Evolutionary conservation across 2,113 vertebrate species (phyloP).

Genomic region (Dromiciops gliroides): DNA sequence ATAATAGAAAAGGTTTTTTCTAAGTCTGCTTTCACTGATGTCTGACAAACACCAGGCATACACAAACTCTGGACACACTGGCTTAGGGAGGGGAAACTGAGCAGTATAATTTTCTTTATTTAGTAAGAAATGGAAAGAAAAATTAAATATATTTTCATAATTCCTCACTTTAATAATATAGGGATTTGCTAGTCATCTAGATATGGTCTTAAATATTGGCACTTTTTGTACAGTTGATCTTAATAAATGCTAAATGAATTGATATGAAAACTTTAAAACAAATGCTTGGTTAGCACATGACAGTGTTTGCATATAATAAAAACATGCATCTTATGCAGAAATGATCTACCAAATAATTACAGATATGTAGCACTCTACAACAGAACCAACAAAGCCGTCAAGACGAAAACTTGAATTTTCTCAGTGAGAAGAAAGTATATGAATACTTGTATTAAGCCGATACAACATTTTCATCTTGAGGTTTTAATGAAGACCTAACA

Average conservation of each 20-base stretch:
- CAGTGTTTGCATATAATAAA: slow-evolving; percentile 6
- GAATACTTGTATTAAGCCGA: background rate
- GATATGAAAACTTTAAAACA: slow-evolving; percentile 3
- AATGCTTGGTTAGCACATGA: background rate
- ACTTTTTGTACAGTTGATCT: background rate
- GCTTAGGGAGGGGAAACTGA: background rate
- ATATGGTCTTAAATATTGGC: slow-evolving; percentile 14
- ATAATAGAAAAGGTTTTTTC: background rate
- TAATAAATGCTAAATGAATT: background rate
- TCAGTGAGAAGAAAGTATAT: background rate
- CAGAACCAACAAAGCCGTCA: background rate
- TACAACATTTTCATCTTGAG: background rate
- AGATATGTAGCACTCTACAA: background rate
- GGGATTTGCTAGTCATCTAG: background rate
- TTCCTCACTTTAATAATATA: slow-evolving; percentile 2
- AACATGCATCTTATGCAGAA: background rate
- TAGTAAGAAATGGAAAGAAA: background rate
- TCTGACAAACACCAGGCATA: background rate
- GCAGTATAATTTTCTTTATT: background rate
- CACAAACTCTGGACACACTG: background rate
- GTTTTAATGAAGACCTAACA: background rate
- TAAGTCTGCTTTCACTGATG: background rate
- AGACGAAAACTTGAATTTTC: background rate
- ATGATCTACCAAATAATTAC: background rate
- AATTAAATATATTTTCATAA: background rate